A percentile compares a stretch with the other conserved stretches of the same genome.
phyloP scores from a whole-genome alignment of 2,888 invertebrate species.

The Patella caerulea region DNA sequence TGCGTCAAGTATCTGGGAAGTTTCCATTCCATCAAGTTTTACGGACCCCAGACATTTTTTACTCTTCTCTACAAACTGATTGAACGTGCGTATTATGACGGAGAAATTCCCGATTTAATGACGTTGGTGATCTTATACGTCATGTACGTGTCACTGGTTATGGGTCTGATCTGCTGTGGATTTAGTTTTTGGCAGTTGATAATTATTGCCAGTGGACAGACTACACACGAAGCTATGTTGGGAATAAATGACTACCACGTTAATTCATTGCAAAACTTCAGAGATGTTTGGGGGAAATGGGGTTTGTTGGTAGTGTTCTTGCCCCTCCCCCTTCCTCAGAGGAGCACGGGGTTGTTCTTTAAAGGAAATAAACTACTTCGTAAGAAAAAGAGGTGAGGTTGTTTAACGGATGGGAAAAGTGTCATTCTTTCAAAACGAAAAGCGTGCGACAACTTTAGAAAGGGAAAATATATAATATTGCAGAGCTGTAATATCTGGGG shows the following conservation, averaged over 20 bases:
- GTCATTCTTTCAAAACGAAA: too few species aligned
- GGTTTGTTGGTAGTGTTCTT: too few species aligned
- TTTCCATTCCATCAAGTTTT: conserved; percentile 32
- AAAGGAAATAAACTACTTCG: too few species aligned
- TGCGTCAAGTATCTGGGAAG: conserved; percentile 30
- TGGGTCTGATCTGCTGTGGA: conserved; percentile 36
- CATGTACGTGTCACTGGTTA: conserved; percentile 36
- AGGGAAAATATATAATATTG: too few species aligned
- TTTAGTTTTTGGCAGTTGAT: conserved; percentile 45
- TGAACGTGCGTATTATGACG: conserved; percentile 13
- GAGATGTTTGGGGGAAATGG: too few species aligned
- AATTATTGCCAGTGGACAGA: conserved; percentile 39
- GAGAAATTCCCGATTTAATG: conserved; percentile 19
- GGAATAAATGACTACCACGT: conserved; percentile 13
- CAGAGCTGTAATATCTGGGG: too few species aligned
- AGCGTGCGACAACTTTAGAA: too few species aligned
- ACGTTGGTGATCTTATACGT: conserved; percentile 35
- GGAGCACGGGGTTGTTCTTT: too few species aligned
- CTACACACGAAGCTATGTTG: conserved; percentile 41
- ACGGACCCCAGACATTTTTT: conserved; percentile 45
- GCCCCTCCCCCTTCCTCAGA: too few species aligned
- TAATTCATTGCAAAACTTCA: too few species aligned
- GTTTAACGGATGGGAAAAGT: too few species aligned
- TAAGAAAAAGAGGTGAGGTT: too few species aligned
- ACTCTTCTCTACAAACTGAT: conserved; percentile 32